Conservation (phyloP, 1,140 invertebrate species). For the Bombus confusus region DNA sequence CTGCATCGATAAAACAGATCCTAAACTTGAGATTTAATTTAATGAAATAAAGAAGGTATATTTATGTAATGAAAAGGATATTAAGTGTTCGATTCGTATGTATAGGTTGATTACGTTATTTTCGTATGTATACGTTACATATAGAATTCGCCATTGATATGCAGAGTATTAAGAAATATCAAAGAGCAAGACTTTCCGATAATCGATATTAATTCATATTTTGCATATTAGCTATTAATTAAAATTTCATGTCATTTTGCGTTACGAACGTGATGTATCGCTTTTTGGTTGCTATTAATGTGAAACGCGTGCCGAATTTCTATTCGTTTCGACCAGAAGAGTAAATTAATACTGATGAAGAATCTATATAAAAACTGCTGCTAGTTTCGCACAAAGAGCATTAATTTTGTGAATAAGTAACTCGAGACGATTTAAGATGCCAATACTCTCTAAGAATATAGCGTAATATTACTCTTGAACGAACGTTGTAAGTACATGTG, state of each 20-base stretch:
- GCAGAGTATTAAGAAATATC: background rate
- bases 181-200: background rate
- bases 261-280: background rate
- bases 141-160: background rate
- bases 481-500: conserved; percentile 65
- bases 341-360: background rate
- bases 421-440: conserved; percentile 15
- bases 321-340: background rate
- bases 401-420: background rate
- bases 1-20: conserved; percentile 8
- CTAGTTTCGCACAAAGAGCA: background rate
- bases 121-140: background rate
- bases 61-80: background rate
- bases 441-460: conserved; percentile 30
- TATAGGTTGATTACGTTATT: background rate
- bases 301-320: background rate
- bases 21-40: conserved; percentile 11
- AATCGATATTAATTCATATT: background rate
- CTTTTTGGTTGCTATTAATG: conserved; percentile 6
- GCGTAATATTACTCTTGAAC: conserved; percentile 9
- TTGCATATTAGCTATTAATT: background rate
- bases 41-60: background rate
- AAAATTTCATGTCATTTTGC: background rate
- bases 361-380: background rate
- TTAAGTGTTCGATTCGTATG: background rate